Evolutionary conservation across 2,888 invertebrate species (phyloP).

Genomic region (Eilema griseolum): DNA sequence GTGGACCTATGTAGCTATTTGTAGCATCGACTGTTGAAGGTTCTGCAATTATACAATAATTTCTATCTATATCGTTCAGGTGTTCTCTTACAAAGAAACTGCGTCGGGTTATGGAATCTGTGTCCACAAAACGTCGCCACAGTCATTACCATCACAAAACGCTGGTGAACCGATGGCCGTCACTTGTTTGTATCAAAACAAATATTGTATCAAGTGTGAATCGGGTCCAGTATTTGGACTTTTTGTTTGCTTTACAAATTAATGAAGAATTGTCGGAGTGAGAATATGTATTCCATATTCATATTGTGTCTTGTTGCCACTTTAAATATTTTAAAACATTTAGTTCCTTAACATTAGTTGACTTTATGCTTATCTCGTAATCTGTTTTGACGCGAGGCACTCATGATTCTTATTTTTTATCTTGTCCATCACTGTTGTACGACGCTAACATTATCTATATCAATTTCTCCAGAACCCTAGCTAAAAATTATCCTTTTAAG

Average conservation of each 20-base stretch:
- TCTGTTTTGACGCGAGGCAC: constrained; percentile 16
- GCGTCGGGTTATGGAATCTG: constrained; percentile 59
- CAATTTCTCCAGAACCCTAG: constrained; percentile 65
- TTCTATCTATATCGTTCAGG: constrained; percentile 27
- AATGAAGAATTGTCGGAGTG: constrained; percentile 80
- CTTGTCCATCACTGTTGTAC: constrained; percentile 12
- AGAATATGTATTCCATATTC: constrained; percentile 60
- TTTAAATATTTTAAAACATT: constrained; percentile 56
- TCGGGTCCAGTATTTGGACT: constrained; percentile 79
- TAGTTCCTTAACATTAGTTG: constrained; percentile 5
- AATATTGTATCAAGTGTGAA: constrained; percentile 84
- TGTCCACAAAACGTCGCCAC: constrained; percentile 72
- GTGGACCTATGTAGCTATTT: constrained; percentile 64
- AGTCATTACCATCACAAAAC: constrained; percentile 83
- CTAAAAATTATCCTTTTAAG: constrained; percentile 81
- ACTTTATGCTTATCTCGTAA: constrained; percentile 13
- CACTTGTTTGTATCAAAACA: constrained; percentile 82
- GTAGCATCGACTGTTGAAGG: constrained; percentile 25
- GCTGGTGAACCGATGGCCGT: constrained; percentile 77
- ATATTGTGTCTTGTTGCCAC: constrained; percentile 27
- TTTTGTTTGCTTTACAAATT: constrained; percentile 79
- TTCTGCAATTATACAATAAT: constrained; percentile 20
- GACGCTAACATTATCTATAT: constrained; percentile 58
- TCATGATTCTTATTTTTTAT: constrained; percentile 19
- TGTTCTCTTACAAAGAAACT: constrained; percentile 58